Conservation (phyloP, 2,888 invertebrate genomes). For the Drosophila niveifrons region DNA sequence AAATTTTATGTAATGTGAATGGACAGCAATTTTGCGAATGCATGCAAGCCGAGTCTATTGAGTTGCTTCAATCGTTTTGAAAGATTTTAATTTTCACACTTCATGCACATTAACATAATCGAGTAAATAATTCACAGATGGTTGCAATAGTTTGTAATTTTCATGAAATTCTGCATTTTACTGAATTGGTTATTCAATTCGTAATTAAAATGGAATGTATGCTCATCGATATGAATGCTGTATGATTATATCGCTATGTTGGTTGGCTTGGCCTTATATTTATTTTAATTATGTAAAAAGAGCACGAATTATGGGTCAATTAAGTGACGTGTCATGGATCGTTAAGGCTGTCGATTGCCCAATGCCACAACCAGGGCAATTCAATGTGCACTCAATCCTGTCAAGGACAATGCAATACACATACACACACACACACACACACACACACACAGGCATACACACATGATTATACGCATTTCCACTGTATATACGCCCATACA, state of each 20-base stretch:
- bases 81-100: slow-evolving; percentile 6
- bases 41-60: not conserved
- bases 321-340: slow-evolving; percentile 35
- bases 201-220: slow-evolving; percentile 6
- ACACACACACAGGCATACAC: not conserved
- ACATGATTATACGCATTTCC: not conserved
- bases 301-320: slow-evolving; percentile 71
- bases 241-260: not conserved
- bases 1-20: not conserved
- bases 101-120: not conserved
- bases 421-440: slow-evolving; percentile 7
- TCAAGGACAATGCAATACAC: slow-evolving; percentile 38
- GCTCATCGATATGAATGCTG: not conserved
- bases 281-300: slow-evolving; percentile 63
- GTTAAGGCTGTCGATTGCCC: slow-evolving; percentile 45
- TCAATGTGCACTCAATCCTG: slow-evolving; percentile 21
- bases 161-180: not conserved
- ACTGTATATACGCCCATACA: not conserved
- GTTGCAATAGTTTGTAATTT: not conserved
- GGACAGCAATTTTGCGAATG: too few species aligned
- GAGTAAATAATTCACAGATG: slow-evolving; percentile 5
- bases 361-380: slow-evolving; percentile 40
- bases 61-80: not conserved
- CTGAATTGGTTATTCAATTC: not conserved
- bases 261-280: slow-evolving; percentile 16